phyloP scores from a whole-genome alignment of 2,888 invertebrate species.

The Cosmia trapezina region DNA sequence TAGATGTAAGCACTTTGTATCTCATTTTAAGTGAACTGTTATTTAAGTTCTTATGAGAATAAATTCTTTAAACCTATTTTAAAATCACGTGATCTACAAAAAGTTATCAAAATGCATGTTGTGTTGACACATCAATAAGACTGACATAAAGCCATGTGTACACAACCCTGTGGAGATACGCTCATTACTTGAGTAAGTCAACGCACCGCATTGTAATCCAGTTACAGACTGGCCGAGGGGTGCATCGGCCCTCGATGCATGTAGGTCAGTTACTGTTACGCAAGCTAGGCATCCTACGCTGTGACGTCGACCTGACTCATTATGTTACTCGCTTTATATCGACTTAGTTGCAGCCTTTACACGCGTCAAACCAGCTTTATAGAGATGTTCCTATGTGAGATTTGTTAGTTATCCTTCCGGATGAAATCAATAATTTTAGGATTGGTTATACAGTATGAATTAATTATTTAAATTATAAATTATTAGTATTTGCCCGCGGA shows the following conservation, averaged over 20 bases:
- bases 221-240: constrained; percentile 77
- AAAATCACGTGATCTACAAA: neutral
- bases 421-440: neutral
- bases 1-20: no score
- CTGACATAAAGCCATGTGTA: constrained; percentile 24
- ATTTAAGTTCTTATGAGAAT: no score
- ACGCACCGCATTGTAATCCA: constrained; percentile 78
- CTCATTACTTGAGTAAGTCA: constrained; percentile 73
- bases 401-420: neutral
- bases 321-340: constrained; percentile 54
- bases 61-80: no score
- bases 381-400: neutral
- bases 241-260: constrained; percentile 81
- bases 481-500: no score
- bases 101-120: neutral
- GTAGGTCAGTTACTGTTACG: constrained; percentile 83
- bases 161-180: constrained; percentile 34
- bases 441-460: neutral
- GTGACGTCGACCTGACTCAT: constrained; percentile 70
- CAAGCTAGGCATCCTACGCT: constrained; percentile 73
- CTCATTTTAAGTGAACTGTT: no score
- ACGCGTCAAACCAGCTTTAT: neutral
- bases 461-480: neutral
- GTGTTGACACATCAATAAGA: constrained; percentile 4
- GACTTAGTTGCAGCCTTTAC: constrained; percentile 26